These are phyloP conservation scores for Eulithis prunata DNA, from an alignment of 2,888 invertebrate species.

Conservation along the genomic window DNA sequence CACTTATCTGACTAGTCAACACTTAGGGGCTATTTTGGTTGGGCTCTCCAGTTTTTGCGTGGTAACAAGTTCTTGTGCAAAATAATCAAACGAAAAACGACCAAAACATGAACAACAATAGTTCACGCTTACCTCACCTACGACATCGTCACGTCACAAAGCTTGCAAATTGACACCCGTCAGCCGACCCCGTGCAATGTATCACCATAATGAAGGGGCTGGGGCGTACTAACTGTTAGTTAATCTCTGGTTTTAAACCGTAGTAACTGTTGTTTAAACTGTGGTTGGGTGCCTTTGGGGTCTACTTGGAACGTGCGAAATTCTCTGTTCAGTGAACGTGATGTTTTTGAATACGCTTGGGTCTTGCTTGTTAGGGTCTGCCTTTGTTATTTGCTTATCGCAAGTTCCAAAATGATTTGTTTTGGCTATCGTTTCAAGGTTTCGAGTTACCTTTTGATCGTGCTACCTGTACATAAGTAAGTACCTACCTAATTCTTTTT, in stretches of 20 bases:
- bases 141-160: slow-evolving; percentile 25
- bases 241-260: neutral
- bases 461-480: no score
- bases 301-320: slow-evolving; percentile 16
- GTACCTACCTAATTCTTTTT: no score
- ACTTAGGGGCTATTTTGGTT: no score
- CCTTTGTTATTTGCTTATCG: slow-evolving; percentile 11
- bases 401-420: neutral
- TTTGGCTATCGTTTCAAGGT: slow-evolving; percentile 1
- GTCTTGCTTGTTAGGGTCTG: slow-evolving; percentile 10
- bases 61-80: no score
- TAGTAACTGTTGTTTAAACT: neutral
- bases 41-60: no score
- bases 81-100: neutral
- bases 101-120: slow-evolving; percentile 7
- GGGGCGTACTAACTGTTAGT: neutral
- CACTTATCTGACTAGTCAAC: no score
- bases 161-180: slow-evolving; percentile 44
- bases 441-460: neutral
- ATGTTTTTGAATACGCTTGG: slow-evolving; percentile 21
- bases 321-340: slow-evolving; percentile 21
- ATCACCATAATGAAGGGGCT: slow-evolving; percentile 34
- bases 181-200: slow-evolving; percentile 35
- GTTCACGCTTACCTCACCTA: slow-evolving; percentile 3
- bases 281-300: neutral